phyloP scores from a whole-genome alignment of 2,888 invertebrate species.

The Habrosyne pyritoides region DNA sequence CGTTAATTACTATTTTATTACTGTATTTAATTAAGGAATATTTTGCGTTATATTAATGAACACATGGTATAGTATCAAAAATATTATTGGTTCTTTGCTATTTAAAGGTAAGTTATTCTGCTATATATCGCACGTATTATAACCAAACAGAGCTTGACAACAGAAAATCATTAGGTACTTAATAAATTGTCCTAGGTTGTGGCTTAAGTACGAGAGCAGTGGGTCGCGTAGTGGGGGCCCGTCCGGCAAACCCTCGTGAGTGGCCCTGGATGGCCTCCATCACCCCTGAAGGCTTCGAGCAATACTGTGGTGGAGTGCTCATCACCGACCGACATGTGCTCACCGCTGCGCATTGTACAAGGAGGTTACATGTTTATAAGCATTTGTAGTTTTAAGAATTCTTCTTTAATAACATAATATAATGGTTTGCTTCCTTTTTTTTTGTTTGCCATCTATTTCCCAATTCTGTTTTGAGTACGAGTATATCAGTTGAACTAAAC shows the following conservation, averaged over 20 bases:
- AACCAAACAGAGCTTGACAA: neutral
- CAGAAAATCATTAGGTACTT: too few relatives aligned
- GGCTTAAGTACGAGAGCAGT: constrained; percentile 80
- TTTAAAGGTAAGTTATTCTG: neutral
- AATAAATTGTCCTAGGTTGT: constrained; percentile 65
- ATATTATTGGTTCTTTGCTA: too few relatives aligned
- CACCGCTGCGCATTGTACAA: constrained; percentile 90
- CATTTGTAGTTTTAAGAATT: neutral
- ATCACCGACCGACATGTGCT: constrained; percentile 91
- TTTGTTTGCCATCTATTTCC: too few relatives aligned
- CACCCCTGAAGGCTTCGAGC: constrained; percentile 82
- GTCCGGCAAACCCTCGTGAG: constrained; percentile 86
- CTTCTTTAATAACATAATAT: too few relatives aligned
- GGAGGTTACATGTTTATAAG: constrained; percentile 66
- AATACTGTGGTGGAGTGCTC: constrained; percentile 91
- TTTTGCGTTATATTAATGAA: neutral
- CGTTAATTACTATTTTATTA: too few relatives aligned
- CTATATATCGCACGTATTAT: too few relatives aligned
- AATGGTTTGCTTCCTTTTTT: neutral
- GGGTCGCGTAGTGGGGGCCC: constrained; percentile 84
- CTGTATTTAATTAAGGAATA: too few relatives aligned
- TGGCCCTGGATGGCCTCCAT: constrained; percentile 95
- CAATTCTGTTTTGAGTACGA: too few relatives aligned
- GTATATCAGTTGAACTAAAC: too few relatives aligned
- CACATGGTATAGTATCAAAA: too few relatives aligned